Evolutionary conservation across 1,140 invertebrate genomes (phyloP).

Genomic region (Drosophila aff.): DNA sequence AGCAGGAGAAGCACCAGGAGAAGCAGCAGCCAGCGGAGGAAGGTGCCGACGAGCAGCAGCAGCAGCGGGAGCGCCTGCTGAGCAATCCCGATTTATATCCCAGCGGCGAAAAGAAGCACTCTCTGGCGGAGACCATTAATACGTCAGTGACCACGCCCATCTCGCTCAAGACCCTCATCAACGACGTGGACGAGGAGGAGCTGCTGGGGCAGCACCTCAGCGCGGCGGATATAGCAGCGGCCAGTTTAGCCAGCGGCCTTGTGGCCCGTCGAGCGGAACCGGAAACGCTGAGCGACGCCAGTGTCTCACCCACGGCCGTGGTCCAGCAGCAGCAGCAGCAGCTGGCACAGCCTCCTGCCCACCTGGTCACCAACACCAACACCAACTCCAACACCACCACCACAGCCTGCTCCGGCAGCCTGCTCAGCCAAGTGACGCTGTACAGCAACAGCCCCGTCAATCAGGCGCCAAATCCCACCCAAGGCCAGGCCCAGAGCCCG

Average conservation of each 20-base stretch:
- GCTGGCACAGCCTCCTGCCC: constrained; percentile 23
- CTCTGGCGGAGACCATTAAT: constrained; percentile 74
- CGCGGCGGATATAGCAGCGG: constrained; percentile 78
- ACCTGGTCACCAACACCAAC: constrained; percentile 1
- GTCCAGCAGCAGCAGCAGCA: constrained; percentile 35
- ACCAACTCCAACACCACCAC: background rate
- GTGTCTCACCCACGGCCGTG: constrained; percentile 74
- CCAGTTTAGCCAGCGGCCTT: constrained; percentile 74
- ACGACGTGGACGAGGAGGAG: constrained; percentile 78
- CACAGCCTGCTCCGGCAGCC: constrained; percentile 18
- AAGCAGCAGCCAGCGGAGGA: background rate
- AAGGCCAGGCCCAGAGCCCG: constrained; percentile 81
- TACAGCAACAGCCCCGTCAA: constrained; percentile 61
- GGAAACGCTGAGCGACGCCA: constrained; percentile 79
- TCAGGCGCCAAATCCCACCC: constrained; percentile 54
- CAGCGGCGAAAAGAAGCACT: constrained; percentile 69
- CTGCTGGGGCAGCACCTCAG: constrained; percentile 63
- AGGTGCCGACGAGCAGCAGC: constrained; percentile 23
- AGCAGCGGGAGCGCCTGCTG: constrained; percentile 24
- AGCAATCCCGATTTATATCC: constrained; percentile 22
- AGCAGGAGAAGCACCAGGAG: constrained; percentile 6
- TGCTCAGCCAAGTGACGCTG: constrained; percentile 35
- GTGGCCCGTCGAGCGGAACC: constrained; percentile 77
- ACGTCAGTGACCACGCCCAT: constrained; percentile 81
- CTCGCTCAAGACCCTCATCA: constrained; percentile 78